Evolutionary conservation across 2,797 vertebrate species (phyloP).

Genomic region (Schizopygopsis malacanthus): DNA sequence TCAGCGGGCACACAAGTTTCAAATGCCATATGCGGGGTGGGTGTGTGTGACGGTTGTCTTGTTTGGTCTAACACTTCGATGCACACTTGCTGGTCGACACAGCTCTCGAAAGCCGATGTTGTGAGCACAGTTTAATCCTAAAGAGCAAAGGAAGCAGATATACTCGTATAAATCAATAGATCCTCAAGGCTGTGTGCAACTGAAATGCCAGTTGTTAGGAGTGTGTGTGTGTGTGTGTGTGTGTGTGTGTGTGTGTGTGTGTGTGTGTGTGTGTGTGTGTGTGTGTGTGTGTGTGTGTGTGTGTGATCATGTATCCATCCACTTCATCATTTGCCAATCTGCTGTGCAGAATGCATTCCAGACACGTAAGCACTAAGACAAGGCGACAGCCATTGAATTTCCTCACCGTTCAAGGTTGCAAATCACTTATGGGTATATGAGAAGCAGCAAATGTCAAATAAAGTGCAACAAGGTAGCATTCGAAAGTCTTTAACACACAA

Average conservation of each 20-base stretch:
- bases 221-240: conserved; percentile 2
- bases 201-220: conserved; percentile 21
- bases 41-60: conserved; percentile 31
- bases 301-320: conserved; percentile 22
- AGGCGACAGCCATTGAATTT: conserved; percentile 30
- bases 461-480: neutral
- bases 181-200: conserved; percentile 38
- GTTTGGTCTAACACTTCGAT: conserved; percentile 28
- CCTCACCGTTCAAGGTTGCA: conserved; percentile 18
- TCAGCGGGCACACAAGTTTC: conserved; percentile 21
- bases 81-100: conserved; percentile 16
- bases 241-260: too few species aligned
- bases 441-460: conserved; percentile 8
- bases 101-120: conserved; percentile 1
- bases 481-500: neutral
- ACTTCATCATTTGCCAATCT: conserved; percentile 31
- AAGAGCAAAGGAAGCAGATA: conserved; percentile 33
- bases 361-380: conserved; percentile 19
- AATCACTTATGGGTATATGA: conserved; percentile 24
- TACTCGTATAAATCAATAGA: conserved; percentile 45
- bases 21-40: conserved; percentile 1
- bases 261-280: too few species aligned
- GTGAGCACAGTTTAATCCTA: conserved; percentile 40
- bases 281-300: too few species aligned
- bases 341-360: neutral